Evolutionary conservation across 2,888 invertebrate species (phyloP).

Genomic region (Ennomos fuscantarius): DNA sequence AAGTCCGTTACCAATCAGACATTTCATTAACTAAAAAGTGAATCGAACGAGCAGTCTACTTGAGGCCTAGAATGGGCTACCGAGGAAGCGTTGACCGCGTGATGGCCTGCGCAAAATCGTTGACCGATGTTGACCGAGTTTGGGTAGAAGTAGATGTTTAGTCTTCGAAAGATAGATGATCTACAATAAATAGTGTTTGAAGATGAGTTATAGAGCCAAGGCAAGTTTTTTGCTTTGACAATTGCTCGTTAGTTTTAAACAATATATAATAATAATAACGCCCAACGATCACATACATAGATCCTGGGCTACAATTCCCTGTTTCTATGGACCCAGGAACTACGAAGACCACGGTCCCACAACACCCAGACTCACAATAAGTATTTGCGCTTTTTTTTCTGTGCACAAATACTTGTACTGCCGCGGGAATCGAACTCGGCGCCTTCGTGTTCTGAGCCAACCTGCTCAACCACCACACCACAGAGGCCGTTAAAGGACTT

Average conservation of each 20-base stretch:
- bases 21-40: slow-evolving; percentile 6
- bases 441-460: too few species aligned
- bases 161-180: slow-evolving; percentile 17
- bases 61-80: slow-evolving; percentile 23
- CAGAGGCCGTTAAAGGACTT: too few species aligned
- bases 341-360: too few species aligned
- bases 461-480: too few species aligned
- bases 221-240: slow-evolving; percentile 11
- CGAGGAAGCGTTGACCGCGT: slow-evolving; percentile 28
- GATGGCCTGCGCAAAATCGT: slow-evolving; percentile 22
- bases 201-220: slow-evolving; percentile 15
- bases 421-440: too few species aligned
- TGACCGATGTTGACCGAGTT: slow-evolving; percentile 29
- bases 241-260: slow-evolving; percentile 16
- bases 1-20: not conserved
- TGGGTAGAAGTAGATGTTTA: slow-evolving; percentile 14
- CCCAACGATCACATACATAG: too few species aligned
- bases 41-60: slow-evolving; percentile 11
- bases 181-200: slow-evolving; percentile 19
- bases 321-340: too few species aligned
- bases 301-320: too few species aligned
- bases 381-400: too few species aligned
- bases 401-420: too few species aligned
- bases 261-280: too few species aligned
- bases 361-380: too few species aligned